Percentiles rank a stretch among this genome's conserved stretches.
phyloP scores from a whole-genome alignment of 2,888 invertebrate species.

The Heliconius ismenius region DNA sequence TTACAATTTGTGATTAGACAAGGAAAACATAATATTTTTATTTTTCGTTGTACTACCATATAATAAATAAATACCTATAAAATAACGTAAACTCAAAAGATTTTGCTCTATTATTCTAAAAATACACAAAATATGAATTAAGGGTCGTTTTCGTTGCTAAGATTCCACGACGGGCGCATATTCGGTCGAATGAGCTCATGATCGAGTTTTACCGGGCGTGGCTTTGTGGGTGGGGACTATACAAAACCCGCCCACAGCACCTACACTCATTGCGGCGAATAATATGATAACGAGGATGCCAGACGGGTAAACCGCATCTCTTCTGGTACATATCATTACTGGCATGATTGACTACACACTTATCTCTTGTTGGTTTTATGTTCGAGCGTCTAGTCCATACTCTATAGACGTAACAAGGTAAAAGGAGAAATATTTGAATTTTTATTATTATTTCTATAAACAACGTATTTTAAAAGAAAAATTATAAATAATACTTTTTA shows the following conservation, averaged over 20 bases:
- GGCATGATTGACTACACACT: constrained; percentile 74
- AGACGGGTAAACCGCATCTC: constrained; percentile 70
- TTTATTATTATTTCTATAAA: background rate
- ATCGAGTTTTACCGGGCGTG: constrained; percentile 43
- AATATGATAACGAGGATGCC: constrained; percentile 78
- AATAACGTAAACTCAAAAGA: background rate
- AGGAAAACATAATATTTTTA: too few species aligned
- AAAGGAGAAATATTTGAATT: background rate
- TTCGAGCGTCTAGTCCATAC: constrained; percentile 14
- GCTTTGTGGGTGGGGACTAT: constrained; percentile 49
- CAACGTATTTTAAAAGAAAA: background rate
- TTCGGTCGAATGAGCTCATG: constrained; percentile 88
- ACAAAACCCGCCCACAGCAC: constrained; percentile 48
- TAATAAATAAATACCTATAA: background rate
- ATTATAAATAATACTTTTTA: background rate
- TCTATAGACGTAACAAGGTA: constrained; percentile 1
- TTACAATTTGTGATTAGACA: too few species aligned
- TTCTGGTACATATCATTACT: constrained; percentile 66
- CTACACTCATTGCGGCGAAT: constrained; percentile 50
- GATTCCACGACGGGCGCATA: constrained; percentile 94
- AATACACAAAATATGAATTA: constrained; percentile 73
- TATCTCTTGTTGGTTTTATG: constrained; percentile 57
- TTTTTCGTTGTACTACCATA: too few species aligned
- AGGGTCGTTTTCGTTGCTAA: constrained; percentile 98
- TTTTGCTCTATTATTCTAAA: background rate